Evolutionary conservation across 2,888 invertebrate species (phyloP), one percentile per base, ranked within the genome.

Genomic region (Macaria notata): DNA sequence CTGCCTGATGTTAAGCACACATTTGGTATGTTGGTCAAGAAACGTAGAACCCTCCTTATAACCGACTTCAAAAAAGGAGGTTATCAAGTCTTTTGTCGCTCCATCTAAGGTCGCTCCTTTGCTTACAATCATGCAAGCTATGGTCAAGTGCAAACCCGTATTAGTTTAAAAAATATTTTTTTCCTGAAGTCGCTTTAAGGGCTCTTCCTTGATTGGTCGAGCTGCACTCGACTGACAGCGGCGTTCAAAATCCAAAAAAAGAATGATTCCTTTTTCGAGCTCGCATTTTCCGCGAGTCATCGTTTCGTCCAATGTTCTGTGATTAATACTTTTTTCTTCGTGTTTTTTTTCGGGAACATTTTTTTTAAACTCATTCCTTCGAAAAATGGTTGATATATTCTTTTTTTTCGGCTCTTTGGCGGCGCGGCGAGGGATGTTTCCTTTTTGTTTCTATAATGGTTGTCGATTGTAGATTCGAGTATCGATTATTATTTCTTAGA

Each of bases 201-300:
- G 51, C 7, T 4, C 47, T 30, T 48, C 54, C 38, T 42, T 47
- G 41, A 70, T 58, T 78, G 82, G 87, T 59, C 41, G 65, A 59
- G 31, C 50, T 54, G 58, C 33, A 46, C 55, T 2, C 57, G 71
- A 81, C 73, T 83, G 85, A 84, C 84, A 83, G 86, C 45, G 75
- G 73, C 70, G 78, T 76, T 80, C 75, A 76, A 81, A 78, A 77
- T 83, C 82, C 80, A 55, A 75, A 83, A 84, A 79, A 77, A 73
- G 79, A 76, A 76, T 68, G 68, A 71, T 73, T 66, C 67, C 66
- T 71, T 79, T 79, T 74, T 79, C 61, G 58, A 59, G 59, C 73
- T 70, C 69, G 68, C 79, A 76, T 77, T 83, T 86, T 81, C 78
- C 76, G 79, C 88, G 70, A 88, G 89, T 89, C 88, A 88, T 83